These are phyloP conservation scores for Heliconius nattereri DNA, from an alignment of 1,140 invertebrate genomes.

Conservation along the genomic window DNA sequence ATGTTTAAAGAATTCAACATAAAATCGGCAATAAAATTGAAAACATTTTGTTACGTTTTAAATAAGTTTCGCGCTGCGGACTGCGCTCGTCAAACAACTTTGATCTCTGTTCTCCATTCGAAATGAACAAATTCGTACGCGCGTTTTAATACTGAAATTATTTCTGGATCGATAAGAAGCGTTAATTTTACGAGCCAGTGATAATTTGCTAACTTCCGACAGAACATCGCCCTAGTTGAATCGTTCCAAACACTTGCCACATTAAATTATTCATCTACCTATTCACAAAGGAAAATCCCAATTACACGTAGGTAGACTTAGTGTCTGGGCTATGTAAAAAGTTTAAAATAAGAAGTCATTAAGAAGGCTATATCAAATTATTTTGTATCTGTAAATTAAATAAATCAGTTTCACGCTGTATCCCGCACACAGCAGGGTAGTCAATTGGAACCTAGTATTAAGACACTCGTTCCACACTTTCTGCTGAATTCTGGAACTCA, in stretches of 20 bases:
- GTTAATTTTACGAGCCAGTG: slow-evolving; percentile 81
- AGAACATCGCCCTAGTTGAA: slow-evolving; percentile 76
- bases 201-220: slow-evolving; percentile 81
- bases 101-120: slow-evolving; percentile 60
- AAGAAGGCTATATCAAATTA: neutral
- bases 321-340: neutral
- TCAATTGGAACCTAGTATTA: too few relatives aligned
- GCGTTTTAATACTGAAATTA: slow-evolving; percentile 64
- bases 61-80: slow-evolving; percentile 72
- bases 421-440: too few relatives aligned
- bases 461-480: too few relatives aligned
- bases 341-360: neutral
- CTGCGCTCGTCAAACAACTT: slow-evolving; percentile 53
- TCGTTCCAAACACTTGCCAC: slow-evolving; percentile 74
- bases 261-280: slow-evolving; percentile 59
- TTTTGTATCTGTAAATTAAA: neutral
- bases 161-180: slow-evolving; percentile 79
- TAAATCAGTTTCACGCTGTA: too few relatives aligned
- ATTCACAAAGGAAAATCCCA: slow-evolving; percentile 53
- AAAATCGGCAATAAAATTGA: slow-evolving; percentile 81
- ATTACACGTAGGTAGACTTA: slow-evolving; percentile 33
- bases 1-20: slow-evolving; percentile 80
- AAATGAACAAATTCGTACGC: slow-evolving; percentile 64
- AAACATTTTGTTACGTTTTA: slow-evolving; percentile 81
- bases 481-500: too few relatives aligned